Base-by-base conservation (phyloP, 2,113 vertebrate species). In the Forbesichthys agassizii region DNA sequence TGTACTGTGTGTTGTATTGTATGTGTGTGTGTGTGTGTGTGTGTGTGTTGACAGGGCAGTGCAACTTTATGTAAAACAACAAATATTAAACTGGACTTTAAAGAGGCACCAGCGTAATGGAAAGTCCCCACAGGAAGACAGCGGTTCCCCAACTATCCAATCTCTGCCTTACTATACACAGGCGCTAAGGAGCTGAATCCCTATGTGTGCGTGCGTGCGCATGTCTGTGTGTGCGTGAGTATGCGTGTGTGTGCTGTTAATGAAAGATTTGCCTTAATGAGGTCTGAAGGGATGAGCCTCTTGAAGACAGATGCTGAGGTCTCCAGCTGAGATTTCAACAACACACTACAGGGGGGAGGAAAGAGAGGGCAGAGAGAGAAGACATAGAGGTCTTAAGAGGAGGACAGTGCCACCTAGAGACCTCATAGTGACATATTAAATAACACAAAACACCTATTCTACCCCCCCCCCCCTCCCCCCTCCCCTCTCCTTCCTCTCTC, bases 331-430 rank as follows among this genome's bases (percentile, higher is more conserved):
- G 65, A 68, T 53, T 49, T 55, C 27, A 27, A 27, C 27, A 27
- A 27, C 27, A 27, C 27, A 27, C 27, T 27, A 27, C 2, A 16
- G n/a, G 66, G 61, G 8, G 42, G 6, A 33, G 55, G 11, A 11
- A 47, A n/a, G 12, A 7, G 69, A 56, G 57, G 48, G 57, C 48
- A 11, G 33, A 33, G 33, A 60, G 33, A 11, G 20, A 1, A 42
- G 20, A 14, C 4, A 58, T 7, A 66, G 10, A 11, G 8, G 18
- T 71, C 83, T 86, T 76, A 77, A 85, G 84, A 92, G 90, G 90
- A 91, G 81, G 83, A 92, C 82, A 93, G 90, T 90, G 91, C 92
- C 91, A 92, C 89, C 92, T 93, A 91, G 83, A 88, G 91, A 81
- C 86, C 48, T 76, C 2, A 1, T 47, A 59, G 71, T 48, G 79